Evolutionary conservation across 2,113 vertebrate species (phyloP).

Genomic region (Protobothrops flavoviridis): DNA sequence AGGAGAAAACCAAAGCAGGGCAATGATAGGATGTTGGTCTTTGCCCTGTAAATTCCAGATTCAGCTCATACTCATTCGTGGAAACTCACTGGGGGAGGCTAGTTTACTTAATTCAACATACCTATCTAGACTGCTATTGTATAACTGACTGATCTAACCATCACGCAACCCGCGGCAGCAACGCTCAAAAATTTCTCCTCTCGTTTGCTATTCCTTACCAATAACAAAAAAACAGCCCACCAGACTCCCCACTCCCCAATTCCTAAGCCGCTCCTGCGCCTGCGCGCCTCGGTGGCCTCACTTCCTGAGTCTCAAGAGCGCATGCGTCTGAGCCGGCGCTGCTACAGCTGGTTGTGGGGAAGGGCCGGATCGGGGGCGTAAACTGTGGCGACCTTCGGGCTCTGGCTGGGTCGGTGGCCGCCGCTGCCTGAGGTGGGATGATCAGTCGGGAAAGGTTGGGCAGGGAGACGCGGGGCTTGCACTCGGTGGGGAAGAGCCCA

Average conservation of each 20-base stretch:
- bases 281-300: background rate
- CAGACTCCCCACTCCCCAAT: fast-evolving
- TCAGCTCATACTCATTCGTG: background rate
- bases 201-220: fast-evolving
- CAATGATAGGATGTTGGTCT: background rate
- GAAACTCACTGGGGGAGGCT: background rate
- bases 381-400: background rate
- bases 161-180: background rate
- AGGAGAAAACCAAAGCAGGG: background rate
- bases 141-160: background rate
- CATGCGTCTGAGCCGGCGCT: slow-evolving; percentile 6
- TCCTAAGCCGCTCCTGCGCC: background rate
- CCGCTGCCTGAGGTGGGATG: background rate
- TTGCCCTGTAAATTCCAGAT: background rate
- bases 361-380: background rate
- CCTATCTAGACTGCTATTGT: background rate
- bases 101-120: background rate
- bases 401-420: no score
- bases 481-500: background rate
- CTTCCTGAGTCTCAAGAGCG: background rate
- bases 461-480: background rate
- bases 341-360: slow-evolving; percentile 8
- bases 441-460: background rate
- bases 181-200: background rate
- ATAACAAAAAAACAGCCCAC: fast-evolving